A percentile compares a stretch with the other conserved stretches of the same genome.
phyloP scores from a whole-genome alignment of 2,888 invertebrate species.

The Crepidodera aurea region DNA sequence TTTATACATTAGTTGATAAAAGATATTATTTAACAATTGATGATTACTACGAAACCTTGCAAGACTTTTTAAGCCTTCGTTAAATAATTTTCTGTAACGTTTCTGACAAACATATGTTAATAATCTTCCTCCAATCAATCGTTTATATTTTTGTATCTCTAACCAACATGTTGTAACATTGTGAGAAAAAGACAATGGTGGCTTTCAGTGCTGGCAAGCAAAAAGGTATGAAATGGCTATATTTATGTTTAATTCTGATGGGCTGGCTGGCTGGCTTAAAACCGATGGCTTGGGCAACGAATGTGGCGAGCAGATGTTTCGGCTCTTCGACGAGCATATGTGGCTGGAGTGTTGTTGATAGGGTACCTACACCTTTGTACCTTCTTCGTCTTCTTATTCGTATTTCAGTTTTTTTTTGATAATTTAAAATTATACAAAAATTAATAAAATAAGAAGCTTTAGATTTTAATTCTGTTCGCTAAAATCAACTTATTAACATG shows the following conservation, averaged over 20 bases:
- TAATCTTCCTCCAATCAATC: neutral
- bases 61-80: too few relatives aligned
- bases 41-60: too few relatives aligned
- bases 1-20: too few relatives aligned
- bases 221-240: slow-evolving; percentile 61
- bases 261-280: slow-evolving; percentile 24
- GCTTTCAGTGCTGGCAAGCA: slow-evolving; percentile 76
- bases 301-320: slow-evolving; percentile 46
- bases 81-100: too few relatives aligned
- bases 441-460: too few relatives aligned
- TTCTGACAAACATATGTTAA: slow-evolving; percentile 2
- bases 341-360: slow-evolving; percentile 28
- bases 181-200: slow-evolving; percentile 78
- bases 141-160: neutral
- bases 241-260: slow-evolving; percentile 30
- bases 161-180: neutral
- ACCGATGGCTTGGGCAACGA: slow-evolving; percentile 31
- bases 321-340: slow-evolving; percentile 37
- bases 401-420: slow-evolving; percentile 16
- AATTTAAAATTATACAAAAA: too few relatives aligned
- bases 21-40: too few relatives aligned
- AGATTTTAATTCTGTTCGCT: too few relatives aligned
- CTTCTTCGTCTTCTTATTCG: slow-evolving; percentile 22
- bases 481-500: too few relatives aligned
- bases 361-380: slow-evolving; percentile 4